Evolutionary conservation across 2,888 invertebrate genomes (phyloP).

Genomic region (Eilema caniola): DNA sequence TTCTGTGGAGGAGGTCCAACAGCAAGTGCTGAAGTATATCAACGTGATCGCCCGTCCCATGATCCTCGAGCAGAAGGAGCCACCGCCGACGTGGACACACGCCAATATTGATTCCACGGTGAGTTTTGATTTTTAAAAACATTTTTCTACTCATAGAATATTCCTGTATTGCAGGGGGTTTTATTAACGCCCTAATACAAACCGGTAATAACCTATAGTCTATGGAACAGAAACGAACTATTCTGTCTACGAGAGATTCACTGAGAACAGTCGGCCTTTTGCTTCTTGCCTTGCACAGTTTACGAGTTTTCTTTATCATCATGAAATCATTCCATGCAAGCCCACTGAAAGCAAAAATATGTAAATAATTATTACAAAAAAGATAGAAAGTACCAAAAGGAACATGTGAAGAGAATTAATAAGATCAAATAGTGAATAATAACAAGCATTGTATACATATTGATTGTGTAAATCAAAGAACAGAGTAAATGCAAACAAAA

Average conservation of each 20-base stretch:
- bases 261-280: too few species aligned
- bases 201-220: too few species aligned
- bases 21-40: slow-evolving; percentile 98
- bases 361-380: too few species aligned
- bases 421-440: background rate
- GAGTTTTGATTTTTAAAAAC: slow-evolving; percentile 46
- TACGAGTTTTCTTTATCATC: background rate
- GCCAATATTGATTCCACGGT: slow-evolving; percentile 96
- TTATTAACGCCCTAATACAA: too few species aligned
- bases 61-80: slow-evolving; percentile 90
- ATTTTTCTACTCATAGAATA: background rate
- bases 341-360: background rate
- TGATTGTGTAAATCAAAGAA: background rate
- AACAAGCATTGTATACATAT: background rate
- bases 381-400: too few species aligned
- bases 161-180: background rate
- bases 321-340: background rate
- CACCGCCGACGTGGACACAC: slow-evolving; percentile 97
- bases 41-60: slow-evolving; percentile 96
- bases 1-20: slow-evolving; percentile 97
- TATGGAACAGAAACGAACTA: too few species aligned
- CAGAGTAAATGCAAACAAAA: background rate
- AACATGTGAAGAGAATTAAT: background rate
- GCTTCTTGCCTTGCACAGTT: background rate
- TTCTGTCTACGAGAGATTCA: too few species aligned